Conservation (phyloP, 2,888 invertebrate genomes). For the Pristionchus japonicus region DNA sequence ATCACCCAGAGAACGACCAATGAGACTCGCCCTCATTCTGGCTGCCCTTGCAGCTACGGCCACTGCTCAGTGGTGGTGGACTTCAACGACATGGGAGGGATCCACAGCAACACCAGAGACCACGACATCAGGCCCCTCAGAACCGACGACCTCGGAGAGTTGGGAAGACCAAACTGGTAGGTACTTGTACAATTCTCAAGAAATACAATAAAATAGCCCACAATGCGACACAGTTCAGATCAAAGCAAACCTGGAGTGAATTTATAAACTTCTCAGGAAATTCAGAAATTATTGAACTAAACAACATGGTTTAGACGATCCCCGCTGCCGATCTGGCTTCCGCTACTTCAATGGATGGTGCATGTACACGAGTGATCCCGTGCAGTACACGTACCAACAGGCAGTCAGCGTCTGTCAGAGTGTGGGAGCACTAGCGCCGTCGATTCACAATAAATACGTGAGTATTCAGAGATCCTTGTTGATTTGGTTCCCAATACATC, state of each 20-base stretch:
- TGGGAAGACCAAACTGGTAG: no score
- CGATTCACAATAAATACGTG: background rate
- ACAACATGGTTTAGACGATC: background rate
- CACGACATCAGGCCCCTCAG: no score
- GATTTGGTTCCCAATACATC: no score
- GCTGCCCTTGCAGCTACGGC: background rate
- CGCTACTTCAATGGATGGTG: slow-evolving; percentile 1
- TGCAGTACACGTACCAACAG: background rate
- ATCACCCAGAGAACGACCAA: background rate
- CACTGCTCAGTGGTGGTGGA: background rate
- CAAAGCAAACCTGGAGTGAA: no score
- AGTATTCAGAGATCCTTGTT: background rate
- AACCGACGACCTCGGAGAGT: no score
- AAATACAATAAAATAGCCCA: no score
- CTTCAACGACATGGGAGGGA: no score
- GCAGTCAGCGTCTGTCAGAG: background rate
- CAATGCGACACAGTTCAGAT: no score
- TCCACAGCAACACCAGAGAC: no score
- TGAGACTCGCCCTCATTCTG: background rate
- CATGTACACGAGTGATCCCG: background rate
- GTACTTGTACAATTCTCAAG: no score
- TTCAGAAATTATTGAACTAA: no score
- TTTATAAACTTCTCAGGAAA: no score
- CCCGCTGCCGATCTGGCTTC: background rate
- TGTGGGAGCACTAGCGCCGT: background rate